Percentiles rank a stretch among this genome's conserved stretches.
These are phyloP conservation scores for Zele albiditarsus DNA, from an alignment of 2,888 invertebrate species.

Conservation along the genomic window DNA sequence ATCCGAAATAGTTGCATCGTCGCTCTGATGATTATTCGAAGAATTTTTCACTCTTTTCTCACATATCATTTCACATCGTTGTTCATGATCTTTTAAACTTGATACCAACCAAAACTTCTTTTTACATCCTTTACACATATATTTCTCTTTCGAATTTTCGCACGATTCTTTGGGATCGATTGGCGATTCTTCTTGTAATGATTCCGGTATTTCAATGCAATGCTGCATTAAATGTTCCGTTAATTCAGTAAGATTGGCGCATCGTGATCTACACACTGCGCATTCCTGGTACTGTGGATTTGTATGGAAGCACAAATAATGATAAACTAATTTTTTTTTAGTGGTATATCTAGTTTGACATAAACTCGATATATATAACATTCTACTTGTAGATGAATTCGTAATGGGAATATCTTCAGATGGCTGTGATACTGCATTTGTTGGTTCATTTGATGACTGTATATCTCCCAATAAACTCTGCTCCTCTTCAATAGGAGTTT, in stretches of 20 bases:
- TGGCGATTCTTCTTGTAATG: constrained; percentile 28
- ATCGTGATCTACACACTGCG: constrained; percentile 50
- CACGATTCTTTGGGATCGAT: constrained; percentile 44
- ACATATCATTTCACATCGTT: not conserved
- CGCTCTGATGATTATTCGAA: not conserved
- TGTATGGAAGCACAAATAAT: constrained; percentile 51
- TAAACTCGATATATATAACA: constrained; percentile 52
- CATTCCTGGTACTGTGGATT: constrained; percentile 42
- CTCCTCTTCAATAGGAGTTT: no score
- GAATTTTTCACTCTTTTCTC: not conserved
- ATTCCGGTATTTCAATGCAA: constrained; percentile 47
- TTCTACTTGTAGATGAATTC: not conserved
- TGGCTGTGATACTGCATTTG: not conserved
- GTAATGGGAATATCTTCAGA: not conserved
- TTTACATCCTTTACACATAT: constrained; percentile 40
- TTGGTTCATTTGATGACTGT: not conserved
- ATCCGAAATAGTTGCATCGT: not conserved
- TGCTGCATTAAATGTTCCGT: constrained; percentile 51
- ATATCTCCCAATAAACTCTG: not conserved
- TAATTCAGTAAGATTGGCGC: constrained; percentile 3
- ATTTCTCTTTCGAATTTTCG: constrained; percentile 26
- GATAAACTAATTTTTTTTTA: constrained; percentile 44
- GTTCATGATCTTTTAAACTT: constrained; percentile 24
- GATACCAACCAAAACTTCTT: constrained; percentile 43
- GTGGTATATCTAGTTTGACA: constrained; percentile 49